A percentile compares a stretch with the other conserved stretches of the same genome.
phyloP scores from a whole-genome alignment of 1,140 invertebrate genomes.

The Danaus melanippus region DNA sequence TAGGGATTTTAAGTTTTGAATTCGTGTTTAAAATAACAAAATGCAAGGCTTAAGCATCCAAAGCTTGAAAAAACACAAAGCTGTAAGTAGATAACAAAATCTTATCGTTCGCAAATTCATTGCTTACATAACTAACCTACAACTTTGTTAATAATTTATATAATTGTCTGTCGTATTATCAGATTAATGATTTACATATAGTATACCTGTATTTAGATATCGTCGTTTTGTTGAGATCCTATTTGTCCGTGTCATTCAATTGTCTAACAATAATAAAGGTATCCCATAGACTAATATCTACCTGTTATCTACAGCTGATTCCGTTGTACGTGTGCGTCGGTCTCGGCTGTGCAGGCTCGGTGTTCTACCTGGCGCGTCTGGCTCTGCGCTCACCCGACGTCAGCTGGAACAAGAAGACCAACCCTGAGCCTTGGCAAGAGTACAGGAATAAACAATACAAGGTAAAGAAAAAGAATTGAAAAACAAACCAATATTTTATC shows the following conservation, averaged over 20 bases:
- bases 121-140: constrained; percentile 66
- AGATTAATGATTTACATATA: neutral
- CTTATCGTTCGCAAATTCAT: constrained; percentile 17
- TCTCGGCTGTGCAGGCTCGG: constrained; percentile 74
- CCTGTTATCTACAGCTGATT: constrained; percentile 74
- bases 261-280: too few relatives aligned
- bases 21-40: constrained; percentile 21
- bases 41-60: constrained; percentile 58
- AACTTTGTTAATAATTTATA: constrained; percentile 21
- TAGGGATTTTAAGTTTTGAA: neutral
- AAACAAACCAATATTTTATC: constrained; percentile 31
- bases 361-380: constrained; percentile 77
- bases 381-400: constrained; percentile 86
- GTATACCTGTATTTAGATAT: neutral
- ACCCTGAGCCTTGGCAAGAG: constrained; percentile 85
- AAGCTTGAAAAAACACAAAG: constrained; percentile 64
- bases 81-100: constrained; percentile 41
- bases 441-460: constrained; percentile 87
- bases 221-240: neutral
- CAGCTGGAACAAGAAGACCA: constrained; percentile 79
- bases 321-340: constrained; percentile 83
- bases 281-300: neutral
- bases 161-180: constrained; percentile 3
- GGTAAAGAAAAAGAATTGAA: constrained; percentile 61
- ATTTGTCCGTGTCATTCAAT: neutral